These are phyloP conservation scores for Lasioglossum malachurum DNA, from an alignment of 2,888 invertebrate genomes.

Conservation along the genomic window DNA sequence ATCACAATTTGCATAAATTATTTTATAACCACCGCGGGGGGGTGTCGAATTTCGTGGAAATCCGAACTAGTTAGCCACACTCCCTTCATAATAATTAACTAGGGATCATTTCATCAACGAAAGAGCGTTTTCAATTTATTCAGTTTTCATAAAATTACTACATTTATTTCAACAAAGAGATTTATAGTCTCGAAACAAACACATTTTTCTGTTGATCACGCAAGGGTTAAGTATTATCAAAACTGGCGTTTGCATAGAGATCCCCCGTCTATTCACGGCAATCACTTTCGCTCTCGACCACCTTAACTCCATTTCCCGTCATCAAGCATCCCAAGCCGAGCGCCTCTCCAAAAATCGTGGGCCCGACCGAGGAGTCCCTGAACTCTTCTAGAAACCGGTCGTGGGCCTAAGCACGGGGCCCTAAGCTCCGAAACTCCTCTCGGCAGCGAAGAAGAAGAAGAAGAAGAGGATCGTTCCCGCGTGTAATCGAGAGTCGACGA, in stretches of 20 bases:
- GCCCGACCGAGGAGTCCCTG: background rate
- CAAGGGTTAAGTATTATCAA: too few species aligned
- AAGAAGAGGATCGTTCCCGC: constrained; percentile 25
- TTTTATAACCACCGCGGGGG: background rate
- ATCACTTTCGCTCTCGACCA: background rate
- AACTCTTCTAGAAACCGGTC: constrained; percentile 28
- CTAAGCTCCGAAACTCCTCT: constrained; percentile 41
- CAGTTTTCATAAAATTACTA: background rate
- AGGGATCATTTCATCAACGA: too few species aligned
- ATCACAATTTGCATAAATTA: background rate
- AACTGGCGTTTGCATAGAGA: too few species aligned
- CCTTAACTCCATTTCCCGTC: background rate
- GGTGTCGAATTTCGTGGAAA: background rate
- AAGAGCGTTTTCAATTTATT: too few species aligned
- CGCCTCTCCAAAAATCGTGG: background rate
- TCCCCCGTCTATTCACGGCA: background rate
- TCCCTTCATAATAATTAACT: background rate
- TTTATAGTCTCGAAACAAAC: too few species aligned
- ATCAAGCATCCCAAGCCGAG: background rate
- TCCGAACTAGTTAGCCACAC: background rate
- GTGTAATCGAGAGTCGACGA: constrained; percentile 58
- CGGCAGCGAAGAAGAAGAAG: background rate
- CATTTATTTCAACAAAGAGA: too few species aligned
- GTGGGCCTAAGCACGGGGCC: constrained; percentile 10
- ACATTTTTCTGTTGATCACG: too few species aligned